Evolutionary conservation across 2,888 invertebrate species (phyloP).

Genomic region (Caenorhabditis afra): DNA sequence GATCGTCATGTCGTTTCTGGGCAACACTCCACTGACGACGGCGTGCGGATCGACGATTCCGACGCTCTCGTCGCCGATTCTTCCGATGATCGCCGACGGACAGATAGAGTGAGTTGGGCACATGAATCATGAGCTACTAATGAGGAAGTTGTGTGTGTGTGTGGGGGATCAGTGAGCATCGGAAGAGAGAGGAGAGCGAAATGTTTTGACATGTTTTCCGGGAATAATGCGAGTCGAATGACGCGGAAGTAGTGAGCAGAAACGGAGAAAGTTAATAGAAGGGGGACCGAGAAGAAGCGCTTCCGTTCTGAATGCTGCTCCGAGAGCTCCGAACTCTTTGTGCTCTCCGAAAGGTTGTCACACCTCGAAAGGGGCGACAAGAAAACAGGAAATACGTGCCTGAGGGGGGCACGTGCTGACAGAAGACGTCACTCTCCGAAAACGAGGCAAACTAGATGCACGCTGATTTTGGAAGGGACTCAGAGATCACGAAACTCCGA

Average conservation of each 20-base stretch:
- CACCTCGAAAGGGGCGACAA: constrained; percentile 9
- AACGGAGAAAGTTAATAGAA: too few species aligned
- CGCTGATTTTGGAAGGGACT: constrained; percentile 15
- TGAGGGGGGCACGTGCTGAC: constrained; percentile 33
- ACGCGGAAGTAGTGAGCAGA: neutral
- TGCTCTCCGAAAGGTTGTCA: constrained; percentile 5
- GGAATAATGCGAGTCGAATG: constrained; percentile 22
- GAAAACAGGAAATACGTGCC: constrained; percentile 42
- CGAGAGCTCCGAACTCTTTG: too few species aligned
- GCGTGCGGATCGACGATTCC: constrained; percentile 10
- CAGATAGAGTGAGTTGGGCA: constrained; percentile 38
- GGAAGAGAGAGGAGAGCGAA: constrained; percentile 1
- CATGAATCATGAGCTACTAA: constrained; percentile 22
- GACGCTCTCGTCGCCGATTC: constrained; percentile 35
- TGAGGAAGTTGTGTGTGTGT: constrained; percentile 32
- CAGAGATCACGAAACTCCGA: constrained; percentile 15
- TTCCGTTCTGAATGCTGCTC: too few species aligned
- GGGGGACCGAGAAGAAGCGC: too few species aligned
- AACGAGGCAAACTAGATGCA: constrained; percentile 22
- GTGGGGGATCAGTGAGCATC: constrained; percentile 33
- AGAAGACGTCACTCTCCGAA: constrained; percentile 41
- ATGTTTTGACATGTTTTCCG: constrained; percentile 48
- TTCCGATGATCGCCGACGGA: constrained; percentile 22
- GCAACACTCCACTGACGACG: constrained; percentile 29
- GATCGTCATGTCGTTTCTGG: constrained; percentile 50